These are phyloP conservation scores for Sebastolobus altivelis DNA, from an alignment of 2,797 vertebrate genomes.

Conservation along the genomic window DNA sequence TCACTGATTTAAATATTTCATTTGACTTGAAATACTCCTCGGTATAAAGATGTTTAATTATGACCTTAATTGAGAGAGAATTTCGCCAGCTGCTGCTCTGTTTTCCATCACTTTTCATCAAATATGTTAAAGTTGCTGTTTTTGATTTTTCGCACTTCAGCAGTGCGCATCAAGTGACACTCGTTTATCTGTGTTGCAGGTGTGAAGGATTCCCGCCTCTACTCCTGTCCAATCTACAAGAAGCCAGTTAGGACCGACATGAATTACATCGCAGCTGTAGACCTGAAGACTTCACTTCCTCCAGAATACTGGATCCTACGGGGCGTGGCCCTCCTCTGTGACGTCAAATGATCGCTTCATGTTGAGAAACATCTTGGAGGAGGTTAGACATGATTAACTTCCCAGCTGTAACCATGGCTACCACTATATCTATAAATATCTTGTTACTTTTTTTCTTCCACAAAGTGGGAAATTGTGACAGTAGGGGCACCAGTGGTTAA, in stretches of 20 bases:
- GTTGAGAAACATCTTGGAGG: background rate
- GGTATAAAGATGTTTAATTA: slow-evolving; percentile 9
- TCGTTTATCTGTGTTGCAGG: slow-evolving; percentile 63
- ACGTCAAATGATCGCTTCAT: slow-evolving; percentile 88
- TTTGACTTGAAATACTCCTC: slow-evolving; percentile 9
- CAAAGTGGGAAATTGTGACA: background rate
- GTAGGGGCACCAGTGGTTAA: background rate
- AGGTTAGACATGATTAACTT: slow-evolving; percentile 1
- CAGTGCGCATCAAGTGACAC: background rate
- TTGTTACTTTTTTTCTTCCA: background rate
- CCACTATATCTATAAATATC: background rate
- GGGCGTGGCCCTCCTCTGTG: slow-evolving; percentile 94
- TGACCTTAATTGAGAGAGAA: background rate
- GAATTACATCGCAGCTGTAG: slow-evolving; percentile 92
- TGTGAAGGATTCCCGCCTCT: slow-evolving; percentile 87
- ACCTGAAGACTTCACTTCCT: slow-evolving; percentile 87
- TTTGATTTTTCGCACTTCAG: background rate
- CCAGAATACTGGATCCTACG: slow-evolving; percentile 95
- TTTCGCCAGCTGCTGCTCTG: slow-evolving; percentile 14
- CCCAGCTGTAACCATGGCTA: background rate
- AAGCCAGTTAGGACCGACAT: slow-evolving; percentile 90
- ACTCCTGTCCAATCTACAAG: slow-evolving; percentile 96
- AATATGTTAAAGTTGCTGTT: background rate
- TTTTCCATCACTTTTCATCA: background rate
- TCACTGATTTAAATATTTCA: slow-evolving; percentile 21